phyloP scores from a whole-genome alignment of 53 echinoderm and acorn worm species.

The Henricia sp. region DNA sequence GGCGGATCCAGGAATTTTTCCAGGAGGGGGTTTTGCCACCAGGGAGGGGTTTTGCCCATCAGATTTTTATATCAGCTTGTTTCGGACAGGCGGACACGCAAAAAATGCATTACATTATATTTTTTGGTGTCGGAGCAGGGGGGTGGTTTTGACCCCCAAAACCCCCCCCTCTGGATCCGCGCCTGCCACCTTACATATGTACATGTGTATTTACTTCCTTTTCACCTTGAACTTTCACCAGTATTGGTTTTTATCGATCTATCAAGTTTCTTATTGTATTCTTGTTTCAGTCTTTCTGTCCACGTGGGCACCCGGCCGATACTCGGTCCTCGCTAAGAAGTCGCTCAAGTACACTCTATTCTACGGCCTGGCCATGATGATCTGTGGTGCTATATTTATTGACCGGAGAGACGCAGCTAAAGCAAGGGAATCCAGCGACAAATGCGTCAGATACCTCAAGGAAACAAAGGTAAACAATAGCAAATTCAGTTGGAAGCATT shows the following conservation, averaged over 20 bases:
- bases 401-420: conserved; percentile 71
- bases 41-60: too few species aligned
- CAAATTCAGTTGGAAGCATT: too few species aligned
- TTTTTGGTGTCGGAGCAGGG: too few species aligned
- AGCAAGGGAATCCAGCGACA: conserved; percentile 60
- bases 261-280: background rate
- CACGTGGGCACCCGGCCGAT: conserved; percentile 59
- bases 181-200: too few species aligned
- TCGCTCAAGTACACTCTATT: conserved; percentile 79
- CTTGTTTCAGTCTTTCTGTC: conserved; percentile 67
- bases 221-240: background rate
- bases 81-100: too few species aligned
- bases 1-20: too few species aligned
- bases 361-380: conserved; percentile 71
- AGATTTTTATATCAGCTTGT: too few species aligned
- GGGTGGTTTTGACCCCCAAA: too few species aligned
- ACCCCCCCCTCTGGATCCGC: too few species aligned
- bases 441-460: conserved; percentile 66
- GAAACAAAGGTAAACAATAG: conserved; percentile 77
- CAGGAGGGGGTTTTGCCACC: too few species aligned
- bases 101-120: too few species aligned
- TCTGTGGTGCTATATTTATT: conserved; percentile 81
- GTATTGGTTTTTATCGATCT: background rate
- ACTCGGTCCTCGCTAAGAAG: conserved; percentile 76
- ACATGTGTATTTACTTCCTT: too few species aligned